These are phyloP conservation scores for Perca fluviatilis DNA, from an alignment of 2,113 vertebrate genomes.

Conservation along the genomic window DNA sequence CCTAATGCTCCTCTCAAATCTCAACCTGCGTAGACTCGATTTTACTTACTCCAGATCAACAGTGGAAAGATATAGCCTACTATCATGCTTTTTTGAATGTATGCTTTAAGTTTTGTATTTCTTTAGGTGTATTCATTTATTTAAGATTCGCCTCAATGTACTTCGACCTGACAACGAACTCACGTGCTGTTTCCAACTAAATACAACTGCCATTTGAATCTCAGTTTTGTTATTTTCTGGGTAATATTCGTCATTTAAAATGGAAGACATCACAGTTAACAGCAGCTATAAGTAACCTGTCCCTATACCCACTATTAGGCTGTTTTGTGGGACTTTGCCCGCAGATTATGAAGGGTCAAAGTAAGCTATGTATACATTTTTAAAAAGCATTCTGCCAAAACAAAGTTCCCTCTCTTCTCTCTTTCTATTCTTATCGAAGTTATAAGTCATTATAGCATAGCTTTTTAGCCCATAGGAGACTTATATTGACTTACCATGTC, in stretches of 20 bases:
- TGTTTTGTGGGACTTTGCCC: constrained; percentile 20
- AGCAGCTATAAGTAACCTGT: not conserved
- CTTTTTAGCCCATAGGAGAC: not conserved
- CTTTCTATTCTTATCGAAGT: no score
- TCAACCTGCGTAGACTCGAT: no score
- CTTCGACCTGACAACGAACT: not conserved
- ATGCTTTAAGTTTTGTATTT: not conserved
- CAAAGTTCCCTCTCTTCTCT: no score
- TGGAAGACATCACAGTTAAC: not conserved
- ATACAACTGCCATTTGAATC: not conserved
- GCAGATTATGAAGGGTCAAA: not conserved
- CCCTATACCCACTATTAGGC: not conserved
- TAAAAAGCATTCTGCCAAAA: not conserved
- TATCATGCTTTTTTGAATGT: not conserved
- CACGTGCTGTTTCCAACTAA: not conserved
- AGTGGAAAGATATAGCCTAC: not conserved
- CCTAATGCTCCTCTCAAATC: not conserved
- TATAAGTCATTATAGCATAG: not conserved
- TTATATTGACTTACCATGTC: constrained; percentile 71
- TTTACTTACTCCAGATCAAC: not conserved
- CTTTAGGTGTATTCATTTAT: not conserved
- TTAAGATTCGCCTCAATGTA: no score
- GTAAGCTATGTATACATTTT: no score
- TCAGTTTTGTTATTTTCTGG: not conserved
- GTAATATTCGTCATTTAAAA: not conserved